These are phyloP conservation scores for Caenorhabditis latens DNA, from an alignment of 1,140 invertebrate species.

Conservation along the genomic window DNA sequence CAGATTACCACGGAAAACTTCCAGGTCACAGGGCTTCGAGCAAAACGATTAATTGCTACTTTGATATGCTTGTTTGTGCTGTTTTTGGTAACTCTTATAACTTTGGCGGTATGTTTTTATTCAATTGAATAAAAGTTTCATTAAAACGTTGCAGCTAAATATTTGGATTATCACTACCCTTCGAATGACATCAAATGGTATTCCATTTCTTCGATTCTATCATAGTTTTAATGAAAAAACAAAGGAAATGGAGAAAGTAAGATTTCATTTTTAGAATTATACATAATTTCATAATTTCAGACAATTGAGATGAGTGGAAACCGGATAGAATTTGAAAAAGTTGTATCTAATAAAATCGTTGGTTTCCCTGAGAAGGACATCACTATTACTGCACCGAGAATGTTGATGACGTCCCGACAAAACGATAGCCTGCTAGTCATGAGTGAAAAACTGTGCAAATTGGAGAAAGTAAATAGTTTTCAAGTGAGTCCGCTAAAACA, in stretches of 20 bases:
- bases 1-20: neutral
- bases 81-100: neutral
- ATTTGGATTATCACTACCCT: constrained; percentile 13
- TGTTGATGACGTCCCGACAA: constrained; percentile 30
- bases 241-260: constrained; percentile 21
- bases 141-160: neutral
- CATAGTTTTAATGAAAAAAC: constrained; percentile 47
- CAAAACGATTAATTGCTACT: constrained; percentile 8
- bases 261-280: neutral
- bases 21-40: constrained; percentile 25
- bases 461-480: constrained; percentile 35
- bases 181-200: constrained; percentile 18
- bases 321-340: neutral
- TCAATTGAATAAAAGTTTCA: neutral
- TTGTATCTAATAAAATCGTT: neutral
- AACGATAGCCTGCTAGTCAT: constrained; percentile 41
- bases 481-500: neutral
- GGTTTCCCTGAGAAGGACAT: constrained; percentile 39
- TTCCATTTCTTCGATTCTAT: constrained; percentile 33
- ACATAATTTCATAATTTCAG: neutral
- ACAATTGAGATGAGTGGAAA: constrained; percentile 37
- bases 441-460: constrained; percentile 38
- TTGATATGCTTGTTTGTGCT: neutral
- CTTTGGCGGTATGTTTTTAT: constrained; percentile 2
- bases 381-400: constrained; percentile 7